These are phyloP conservation scores for Chloebia gouldiae DNA, from an alignment of 2,113 vertebrate species.

Conservation along the genomic window DNA sequence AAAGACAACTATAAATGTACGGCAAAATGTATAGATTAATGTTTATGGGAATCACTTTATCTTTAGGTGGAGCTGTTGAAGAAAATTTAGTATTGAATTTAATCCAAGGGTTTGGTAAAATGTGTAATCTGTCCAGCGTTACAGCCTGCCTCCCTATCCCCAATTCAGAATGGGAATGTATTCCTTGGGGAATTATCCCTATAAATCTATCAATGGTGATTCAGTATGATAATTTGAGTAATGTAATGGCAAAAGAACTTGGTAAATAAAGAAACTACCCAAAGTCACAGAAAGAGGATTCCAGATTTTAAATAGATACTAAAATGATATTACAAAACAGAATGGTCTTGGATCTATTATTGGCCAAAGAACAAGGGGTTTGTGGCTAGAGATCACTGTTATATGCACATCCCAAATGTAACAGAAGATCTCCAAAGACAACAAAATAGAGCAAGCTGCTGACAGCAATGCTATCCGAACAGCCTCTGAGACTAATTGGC, in stretches of 20 bases:
- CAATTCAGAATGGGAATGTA: not conserved
- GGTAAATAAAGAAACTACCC: not conserved
- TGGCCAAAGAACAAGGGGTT: not conserved
- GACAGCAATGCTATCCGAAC: not conserved
- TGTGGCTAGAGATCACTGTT: not conserved
- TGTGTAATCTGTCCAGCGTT: not conserved
- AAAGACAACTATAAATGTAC: not conserved
- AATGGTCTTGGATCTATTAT: not conserved
- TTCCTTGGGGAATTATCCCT: not conserved
- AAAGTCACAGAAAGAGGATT: not conserved
- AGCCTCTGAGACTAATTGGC: not conserved
- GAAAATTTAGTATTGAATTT: not conserved
- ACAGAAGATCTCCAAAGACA: not conserved
- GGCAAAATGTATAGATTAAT: not conserved
- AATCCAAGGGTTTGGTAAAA: not conserved
- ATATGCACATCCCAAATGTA: not conserved
- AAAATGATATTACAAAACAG: not conserved
- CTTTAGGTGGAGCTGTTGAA: not conserved
- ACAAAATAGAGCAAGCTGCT: not conserved
- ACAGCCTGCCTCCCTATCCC: not conserved
- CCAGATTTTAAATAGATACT: not conserved
- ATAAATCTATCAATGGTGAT: not conserved
- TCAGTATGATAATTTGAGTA: not conserved
- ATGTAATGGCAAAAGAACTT: not conserved
- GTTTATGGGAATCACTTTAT: not conserved